phyloP scores from a whole-genome alignment of 2,113 vertebrate species.

The Gulo gulo region DNA sequence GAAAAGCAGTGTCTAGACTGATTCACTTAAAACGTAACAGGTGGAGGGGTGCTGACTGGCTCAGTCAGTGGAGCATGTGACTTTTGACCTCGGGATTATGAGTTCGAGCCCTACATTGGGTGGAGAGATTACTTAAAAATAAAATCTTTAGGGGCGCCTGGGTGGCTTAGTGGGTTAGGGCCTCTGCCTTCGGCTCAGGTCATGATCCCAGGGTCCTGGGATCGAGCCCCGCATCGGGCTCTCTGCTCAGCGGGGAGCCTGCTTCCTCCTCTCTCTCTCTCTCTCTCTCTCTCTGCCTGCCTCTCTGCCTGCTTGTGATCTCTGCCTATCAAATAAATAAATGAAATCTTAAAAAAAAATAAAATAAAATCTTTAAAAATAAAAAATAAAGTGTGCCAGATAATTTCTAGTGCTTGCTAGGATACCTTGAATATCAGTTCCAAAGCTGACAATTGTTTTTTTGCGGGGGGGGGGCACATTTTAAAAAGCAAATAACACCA shows the following conservation, averaged over 20 bases:
- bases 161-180: no score
- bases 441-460: neutral
- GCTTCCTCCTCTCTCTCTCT: no score
- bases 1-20: neutral
- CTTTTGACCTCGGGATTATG: neutral
- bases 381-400: neutral
- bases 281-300: no score
- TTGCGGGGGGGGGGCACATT: neutral
- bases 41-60: neutral
- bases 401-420: constrained; percentile 12
- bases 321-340: no score
- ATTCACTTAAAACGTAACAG: neutral
- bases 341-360: neutral
- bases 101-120: neutral
- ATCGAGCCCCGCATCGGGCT: no score
- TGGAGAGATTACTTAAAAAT: neutral
- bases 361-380: neutral
- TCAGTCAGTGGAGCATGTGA: neutral
- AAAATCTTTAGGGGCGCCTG: neutral
- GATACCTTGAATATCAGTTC: neutral
- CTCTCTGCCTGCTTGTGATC: no score
- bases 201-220: no score
- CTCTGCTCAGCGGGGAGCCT: no score
- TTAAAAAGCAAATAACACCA: neutral
- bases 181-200: no score